Percentiles rank a stretch among this genome's conserved stretches.
Evolutionary conservation across 2,113 vertebrate genomes (phyloP).

Genomic region (Anarhynchus alexandrinus): DNA sequence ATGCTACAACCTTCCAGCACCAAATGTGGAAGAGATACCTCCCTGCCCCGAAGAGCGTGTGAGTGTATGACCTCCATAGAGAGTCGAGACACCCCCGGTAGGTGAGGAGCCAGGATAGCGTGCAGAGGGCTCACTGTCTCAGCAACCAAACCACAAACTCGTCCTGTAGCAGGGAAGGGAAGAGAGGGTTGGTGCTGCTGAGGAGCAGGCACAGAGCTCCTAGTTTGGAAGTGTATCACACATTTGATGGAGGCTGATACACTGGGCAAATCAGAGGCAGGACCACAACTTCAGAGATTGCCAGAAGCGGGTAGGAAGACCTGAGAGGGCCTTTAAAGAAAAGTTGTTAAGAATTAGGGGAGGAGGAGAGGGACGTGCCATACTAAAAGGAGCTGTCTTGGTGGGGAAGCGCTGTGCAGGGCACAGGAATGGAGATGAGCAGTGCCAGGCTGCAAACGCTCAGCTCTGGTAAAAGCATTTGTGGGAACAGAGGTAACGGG

Average conservation of each 20-base stretch:
- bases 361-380: background rate
- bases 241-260: background rate
- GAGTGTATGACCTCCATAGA: accelerated
- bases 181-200: background rate
- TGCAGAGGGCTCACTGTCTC: background rate
- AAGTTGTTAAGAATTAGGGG: background rate
- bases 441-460: background rate
- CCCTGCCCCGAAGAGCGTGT: background rate
- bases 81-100: background rate
- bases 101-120: background rate
- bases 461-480: background rate
- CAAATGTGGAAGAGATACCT: background rate
- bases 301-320: background rate
- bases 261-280: background rate
- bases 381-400: background rate
- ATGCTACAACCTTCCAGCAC: background rate
- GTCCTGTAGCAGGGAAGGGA: background rate
- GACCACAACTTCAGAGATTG: background rate
- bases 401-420: background rate
- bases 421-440: background rate
- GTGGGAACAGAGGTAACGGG: background rate
- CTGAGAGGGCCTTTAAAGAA: background rate
- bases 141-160: background rate
- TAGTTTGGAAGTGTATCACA: accelerated
- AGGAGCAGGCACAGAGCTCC: background rate